These are phyloP conservation scores for Pachyuromys duprasi DNA, from an alignment of 2,797 vertebrate genomes.

Conservation along the genomic window DNA sequence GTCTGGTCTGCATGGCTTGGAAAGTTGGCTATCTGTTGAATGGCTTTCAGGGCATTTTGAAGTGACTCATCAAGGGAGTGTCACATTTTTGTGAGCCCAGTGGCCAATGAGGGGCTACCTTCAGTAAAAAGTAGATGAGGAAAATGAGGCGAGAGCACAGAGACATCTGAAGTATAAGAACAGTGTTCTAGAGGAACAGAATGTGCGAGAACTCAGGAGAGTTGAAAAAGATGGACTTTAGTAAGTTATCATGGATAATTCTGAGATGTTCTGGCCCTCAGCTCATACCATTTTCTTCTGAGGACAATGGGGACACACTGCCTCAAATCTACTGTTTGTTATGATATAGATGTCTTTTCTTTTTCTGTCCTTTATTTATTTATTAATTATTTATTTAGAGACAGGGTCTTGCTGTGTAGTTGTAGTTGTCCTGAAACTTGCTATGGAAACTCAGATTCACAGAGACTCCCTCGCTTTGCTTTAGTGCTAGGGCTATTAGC, in stretches of 20 bases:
- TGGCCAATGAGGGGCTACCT: neutral
- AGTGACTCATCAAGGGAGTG: neutral
- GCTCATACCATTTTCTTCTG: neutral
- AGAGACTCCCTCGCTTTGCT: neutral
- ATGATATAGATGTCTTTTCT: neutral
- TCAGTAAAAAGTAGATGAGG: neutral
- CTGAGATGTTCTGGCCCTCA: neutral
- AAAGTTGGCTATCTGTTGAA: neutral
- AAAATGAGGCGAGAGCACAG: neutral
- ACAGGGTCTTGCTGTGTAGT: neutral
- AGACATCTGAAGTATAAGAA: neutral
- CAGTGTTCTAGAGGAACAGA: conserved; percentile 17
- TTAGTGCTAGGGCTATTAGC: neutral
- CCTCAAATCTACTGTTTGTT: neutral
- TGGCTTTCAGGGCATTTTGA: conserved; percentile 41
- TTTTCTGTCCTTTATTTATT: no score
- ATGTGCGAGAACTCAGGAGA: neutral
- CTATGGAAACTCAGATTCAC: neutral
- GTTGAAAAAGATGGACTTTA: neutral
- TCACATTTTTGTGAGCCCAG: neutral
- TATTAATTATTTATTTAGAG: no score
- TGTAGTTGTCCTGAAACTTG: neutral
- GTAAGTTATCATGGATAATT: neutral
- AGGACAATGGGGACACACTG: neutral
- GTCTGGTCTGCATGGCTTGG: neutral